Percentiles rank a stretch among this genome's conserved stretches.
Conservation (phyloP, 1,140 invertebrate species). For the Drosophila nebulosa region DNA sequence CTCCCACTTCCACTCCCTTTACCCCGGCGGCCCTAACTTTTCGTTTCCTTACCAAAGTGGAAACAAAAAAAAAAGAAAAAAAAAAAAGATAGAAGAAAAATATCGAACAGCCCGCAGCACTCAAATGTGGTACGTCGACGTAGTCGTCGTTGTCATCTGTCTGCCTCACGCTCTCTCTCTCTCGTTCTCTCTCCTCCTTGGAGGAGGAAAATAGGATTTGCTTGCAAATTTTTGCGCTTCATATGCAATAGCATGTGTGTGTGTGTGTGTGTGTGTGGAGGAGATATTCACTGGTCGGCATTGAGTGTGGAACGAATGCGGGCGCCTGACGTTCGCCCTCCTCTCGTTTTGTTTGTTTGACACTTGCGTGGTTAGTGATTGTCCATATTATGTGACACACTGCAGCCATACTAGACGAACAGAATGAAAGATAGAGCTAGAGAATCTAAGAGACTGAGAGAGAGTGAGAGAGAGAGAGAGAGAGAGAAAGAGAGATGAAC, state of each 20-base stretch:
- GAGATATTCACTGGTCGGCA: background rate
- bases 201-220: slow-evolving; percentile 68
- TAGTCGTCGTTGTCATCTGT: slow-evolving; percentile 8
- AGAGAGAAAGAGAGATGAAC: background rate
- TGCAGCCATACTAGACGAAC: slow-evolving; percentile 38
- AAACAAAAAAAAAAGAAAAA: too few relatives aligned
- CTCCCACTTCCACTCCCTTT: background rate
- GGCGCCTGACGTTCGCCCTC: slow-evolving; percentile 2
- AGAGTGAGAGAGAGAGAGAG: slow-evolving; percentile 10
- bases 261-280: slow-evolving; percentile 11
- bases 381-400: slow-evolving; percentile 69
- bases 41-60: slow-evolving; percentile 23
- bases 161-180: background rate
- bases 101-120: slow-evolving; percentile 66
- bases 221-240: slow-evolving; percentile 58
- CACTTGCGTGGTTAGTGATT: slow-evolving; percentile 70
- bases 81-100: slow-evolving; percentile 40
- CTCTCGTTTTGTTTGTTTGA: slow-evolving; percentile 68
- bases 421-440: background rate
- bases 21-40: background rate
- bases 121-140: slow-evolving; percentile 42
- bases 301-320: background rate
- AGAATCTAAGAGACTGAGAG: background rate
- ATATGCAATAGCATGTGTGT: background rate
- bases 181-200: slow-evolving; percentile 15